These are phyloP conservation scores for Hypomecis atomaria DNA, from an alignment of 2,888 invertebrate genomes.

Conservation along the genomic window DNA sequence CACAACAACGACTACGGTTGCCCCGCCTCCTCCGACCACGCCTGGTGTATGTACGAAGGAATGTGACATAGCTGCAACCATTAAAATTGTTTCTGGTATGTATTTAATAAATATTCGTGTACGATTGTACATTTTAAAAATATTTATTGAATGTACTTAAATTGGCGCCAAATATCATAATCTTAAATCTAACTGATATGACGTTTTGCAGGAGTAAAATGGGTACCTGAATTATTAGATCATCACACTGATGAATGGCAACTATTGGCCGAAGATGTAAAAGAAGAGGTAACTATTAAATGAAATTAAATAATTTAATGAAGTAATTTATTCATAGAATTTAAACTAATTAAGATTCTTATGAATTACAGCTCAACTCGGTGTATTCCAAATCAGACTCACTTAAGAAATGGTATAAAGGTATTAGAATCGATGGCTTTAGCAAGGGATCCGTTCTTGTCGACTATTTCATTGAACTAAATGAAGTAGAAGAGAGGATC, in stretches of 20 bases:
- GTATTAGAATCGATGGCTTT: constrained; percentile 94
- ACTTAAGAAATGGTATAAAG: constrained; percentile 92
- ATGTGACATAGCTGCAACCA: constrained; percentile 94
- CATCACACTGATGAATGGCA: constrained; percentile 95
- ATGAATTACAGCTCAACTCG: constrained; percentile 89
- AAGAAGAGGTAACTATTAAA: constrained; percentile 86
- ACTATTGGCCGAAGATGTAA: constrained; percentile 91
- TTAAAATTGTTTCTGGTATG: constrained; percentile 90
- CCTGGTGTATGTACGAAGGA: constrained; percentile 91
- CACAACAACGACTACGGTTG: constrained; percentile 87
- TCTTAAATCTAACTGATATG: too few relatives aligned
- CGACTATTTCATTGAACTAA: constrained; percentile 94
- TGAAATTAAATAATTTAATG: constrained; percentile 10
- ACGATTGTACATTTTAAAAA: background rate
- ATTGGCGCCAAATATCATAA: too few relatives aligned
- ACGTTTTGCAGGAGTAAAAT: constrained; percentile 85
- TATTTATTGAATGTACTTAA: background rate
- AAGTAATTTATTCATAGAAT: background rate
- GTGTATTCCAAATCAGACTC: constrained; percentile 91
- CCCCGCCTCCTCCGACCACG: constrained; percentile 90
- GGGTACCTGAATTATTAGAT: constrained; percentile 94
- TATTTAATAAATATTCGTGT: background rate
- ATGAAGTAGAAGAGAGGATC: constrained; percentile 88
- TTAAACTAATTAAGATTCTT: constrained; percentile 2
- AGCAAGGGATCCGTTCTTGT: constrained; percentile 94